Evolutionary conservation across 2,888 invertebrate genomes (phyloP), one percentile per base, ranked within the genome.

Genomic region (Eledona agricola): DNA sequence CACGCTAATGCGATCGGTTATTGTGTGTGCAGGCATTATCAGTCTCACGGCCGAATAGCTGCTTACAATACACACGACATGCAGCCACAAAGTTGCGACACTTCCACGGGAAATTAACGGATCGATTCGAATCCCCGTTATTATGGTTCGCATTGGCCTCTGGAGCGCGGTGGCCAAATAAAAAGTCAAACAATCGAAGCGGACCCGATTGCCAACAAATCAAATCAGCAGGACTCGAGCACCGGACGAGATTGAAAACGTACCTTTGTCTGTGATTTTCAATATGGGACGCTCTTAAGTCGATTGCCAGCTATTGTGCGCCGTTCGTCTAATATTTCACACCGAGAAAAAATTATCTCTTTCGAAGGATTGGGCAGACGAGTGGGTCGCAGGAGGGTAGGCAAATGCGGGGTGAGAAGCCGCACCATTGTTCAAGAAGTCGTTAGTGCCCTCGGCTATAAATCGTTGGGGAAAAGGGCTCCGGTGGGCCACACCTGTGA

Each of bases 251-350:
- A 68, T 66, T 67, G 69, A 66, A 69, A 68, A 65, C 63, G 63
- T 63, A 68, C 67, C 67, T 69, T 67, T 69, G 67, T 69, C 65
- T 67, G 67, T 65, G 64, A 67, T 66, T 66, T 68, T 66, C 67
- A 66, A 69, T 67, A 67, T 67, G 65, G 55, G 46, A 22, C 51
- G 38, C 57, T 62, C 57, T 57, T 65, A 66, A 69, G 67, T 65
- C 65, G 64, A 67, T 69, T 65, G 66, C 64, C 62, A 65, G 59
- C 66, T 61, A 66, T 67, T 67, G 67, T 69, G 56, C 54, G 62
- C 62, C 54, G 59, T 58, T 66, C 61, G 66, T 67, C 60, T 63
- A 65, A 68, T 68, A 67, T 68, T 68, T 69, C 64, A 66, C 64
- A 61, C 59, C 63, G 58, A 58, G 57, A 50, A 64, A 62, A 63